These are phyloP conservation scores for Nannobrachium achirus DNA, from an alignment of 2,113 vertebrate species.

Conservation along the genomic window DNA sequence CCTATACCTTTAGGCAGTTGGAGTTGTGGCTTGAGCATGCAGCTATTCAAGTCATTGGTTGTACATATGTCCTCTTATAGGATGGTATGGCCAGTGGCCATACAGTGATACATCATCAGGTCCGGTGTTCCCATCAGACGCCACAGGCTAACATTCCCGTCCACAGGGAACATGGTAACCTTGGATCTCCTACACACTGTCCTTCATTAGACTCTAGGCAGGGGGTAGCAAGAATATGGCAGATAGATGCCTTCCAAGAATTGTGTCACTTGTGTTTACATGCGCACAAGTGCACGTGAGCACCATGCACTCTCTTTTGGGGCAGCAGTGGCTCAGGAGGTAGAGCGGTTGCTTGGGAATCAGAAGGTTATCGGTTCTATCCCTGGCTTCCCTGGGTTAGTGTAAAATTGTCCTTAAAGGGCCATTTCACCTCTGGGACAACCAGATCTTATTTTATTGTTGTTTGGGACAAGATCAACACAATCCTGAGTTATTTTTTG, in stretches of 20 bases:
- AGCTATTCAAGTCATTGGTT: background rate
- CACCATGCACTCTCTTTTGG: too few relatives aligned
- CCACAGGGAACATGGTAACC: slow-evolving; percentile 29
- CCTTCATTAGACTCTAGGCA: slow-evolving; percentile 23
- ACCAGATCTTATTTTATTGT: too few relatives aligned
- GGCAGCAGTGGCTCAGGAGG: too few relatives aligned
- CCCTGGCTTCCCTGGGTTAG: too few relatives aligned
- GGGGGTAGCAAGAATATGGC: slow-evolving; percentile 15
- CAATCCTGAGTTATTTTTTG: too few relatives aligned
- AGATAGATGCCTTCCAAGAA: slow-evolving; percentile 16
- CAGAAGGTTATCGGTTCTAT: too few relatives aligned
- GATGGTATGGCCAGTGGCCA: background rate
- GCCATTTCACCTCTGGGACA: too few relatives aligned
- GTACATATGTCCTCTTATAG: background rate
- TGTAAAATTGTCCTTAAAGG: too few relatives aligned
- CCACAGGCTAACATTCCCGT: slow-evolving; percentile 35
- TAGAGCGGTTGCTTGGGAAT: too few relatives aligned
- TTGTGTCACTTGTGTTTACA: slow-evolving; percentile 15
- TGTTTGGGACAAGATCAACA: too few relatives aligned
- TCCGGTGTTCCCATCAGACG: slow-evolving; percentile 22
- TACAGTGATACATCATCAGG: slow-evolving; percentile 2
- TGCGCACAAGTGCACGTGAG: slow-evolving; percentile 17
- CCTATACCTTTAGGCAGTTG: too few relatives aligned
- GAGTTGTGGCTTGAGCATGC: background rate
- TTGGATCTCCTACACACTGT: slow-evolving; percentile 14